Evolutionary conservation across 1,140 invertebrate genomes (phyloP).

Genomic region (Coenobita brevimanus): DNA sequence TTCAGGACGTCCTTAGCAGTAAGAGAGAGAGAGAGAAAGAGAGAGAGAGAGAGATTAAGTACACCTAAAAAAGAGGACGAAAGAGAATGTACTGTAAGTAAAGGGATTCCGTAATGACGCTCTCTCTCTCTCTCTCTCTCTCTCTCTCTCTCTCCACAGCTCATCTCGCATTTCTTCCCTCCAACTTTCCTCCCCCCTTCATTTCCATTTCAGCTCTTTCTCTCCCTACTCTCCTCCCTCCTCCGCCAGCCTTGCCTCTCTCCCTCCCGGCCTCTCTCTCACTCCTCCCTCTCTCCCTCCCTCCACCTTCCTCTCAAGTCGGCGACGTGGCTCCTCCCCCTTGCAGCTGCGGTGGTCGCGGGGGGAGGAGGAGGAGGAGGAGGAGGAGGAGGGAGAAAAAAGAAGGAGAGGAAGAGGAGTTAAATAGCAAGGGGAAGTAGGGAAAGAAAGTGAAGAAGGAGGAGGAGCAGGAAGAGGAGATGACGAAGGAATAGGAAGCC

Average conservation of each 20-base stretch:
- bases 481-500: neutral
- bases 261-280: neutral
- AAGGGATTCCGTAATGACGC: no score
- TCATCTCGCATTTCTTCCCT: neutral
- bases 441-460: neutral
- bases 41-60: no score
- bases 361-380: neutral
- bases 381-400: neutral
- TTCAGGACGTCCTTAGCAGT: no score
- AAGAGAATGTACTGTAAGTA: no score
- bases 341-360: neutral
- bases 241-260: neutral
- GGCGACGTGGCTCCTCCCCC: conserved; percentile 17
- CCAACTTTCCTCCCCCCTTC: neutral
- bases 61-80: no score
- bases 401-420: neutral
- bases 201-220: neutral
- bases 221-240: neutral
- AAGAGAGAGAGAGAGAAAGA: no score
- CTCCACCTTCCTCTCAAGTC: neutral
- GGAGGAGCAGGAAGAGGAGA: neutral
- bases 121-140: no score
- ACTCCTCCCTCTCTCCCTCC: neutral
- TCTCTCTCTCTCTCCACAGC: neutral
- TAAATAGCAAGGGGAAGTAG: neutral